Conservation (phyloP, 2,888 invertebrate genomes). For the Lysandra coridon region DNA sequence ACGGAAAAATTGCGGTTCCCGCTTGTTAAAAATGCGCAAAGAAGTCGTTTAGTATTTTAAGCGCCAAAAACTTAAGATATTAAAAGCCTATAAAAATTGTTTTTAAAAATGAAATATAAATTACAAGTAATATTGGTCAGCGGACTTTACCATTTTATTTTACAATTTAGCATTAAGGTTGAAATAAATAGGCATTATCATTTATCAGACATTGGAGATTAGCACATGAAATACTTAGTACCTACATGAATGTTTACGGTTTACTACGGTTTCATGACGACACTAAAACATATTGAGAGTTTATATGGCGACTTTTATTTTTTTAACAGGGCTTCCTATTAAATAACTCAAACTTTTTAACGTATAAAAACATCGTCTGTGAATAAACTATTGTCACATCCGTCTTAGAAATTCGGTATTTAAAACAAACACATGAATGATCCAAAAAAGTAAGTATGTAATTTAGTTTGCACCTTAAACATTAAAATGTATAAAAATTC, state of each 20-base stretch:
- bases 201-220: not conserved
- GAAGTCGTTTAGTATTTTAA: not conserved
- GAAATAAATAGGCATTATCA: not conserved
- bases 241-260: not conserved
- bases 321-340: too few relatives aligned
- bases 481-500: slow-evolving; percentile 8
- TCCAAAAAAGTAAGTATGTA: not conserved
- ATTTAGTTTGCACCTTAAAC: not conserved
- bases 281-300: too few relatives aligned
- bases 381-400: too few relatives aligned
- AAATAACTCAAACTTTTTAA: too few relatives aligned
- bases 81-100: not conserved
- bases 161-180: not conserved
- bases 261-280: too few relatives aligned
- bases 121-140: not conserved
- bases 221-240: not conserved
- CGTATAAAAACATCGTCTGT: too few relatives aligned
- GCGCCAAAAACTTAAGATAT: not conserved
- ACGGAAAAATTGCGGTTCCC: too few relatives aligned
- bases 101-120: not conserved
- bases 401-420: too few relatives aligned
- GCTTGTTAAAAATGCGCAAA: too few relatives aligned
- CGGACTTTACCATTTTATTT: not conserved
- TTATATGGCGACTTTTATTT: too few relatives aligned
- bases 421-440: not conserved